A percentile compares a stretch with the other conserved stretches of the same genome.
Conservation (phyloP, 2,113 vertebrate genomes). For the Microtus oregoni region DNA sequence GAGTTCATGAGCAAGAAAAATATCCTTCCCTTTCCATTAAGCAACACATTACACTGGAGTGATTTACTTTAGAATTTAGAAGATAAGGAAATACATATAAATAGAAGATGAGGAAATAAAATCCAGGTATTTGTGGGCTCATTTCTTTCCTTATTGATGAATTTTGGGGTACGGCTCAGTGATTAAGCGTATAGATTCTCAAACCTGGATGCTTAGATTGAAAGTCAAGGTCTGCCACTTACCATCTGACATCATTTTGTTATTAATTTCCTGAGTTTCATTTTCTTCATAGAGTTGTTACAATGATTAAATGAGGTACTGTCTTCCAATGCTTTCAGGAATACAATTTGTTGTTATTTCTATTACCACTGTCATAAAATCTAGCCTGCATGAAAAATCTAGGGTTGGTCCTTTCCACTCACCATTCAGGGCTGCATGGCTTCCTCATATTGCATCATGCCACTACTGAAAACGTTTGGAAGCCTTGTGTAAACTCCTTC, state of each 20-base stretch:
- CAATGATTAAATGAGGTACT: not conserved
- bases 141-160: not conserved
- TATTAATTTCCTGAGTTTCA: not conserved
- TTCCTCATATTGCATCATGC: not conserved
- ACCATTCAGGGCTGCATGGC: not conserved
- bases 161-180: not conserved
- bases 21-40: not conserved
- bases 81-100: not conserved
- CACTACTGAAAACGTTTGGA: not conserved
- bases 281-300: not conserved
- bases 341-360: not conserved
- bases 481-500: not conserved
- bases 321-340: not conserved
- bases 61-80: slow-evolving; percentile 4
- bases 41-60: not conserved
- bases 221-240: not conserved
- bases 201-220: not conserved
- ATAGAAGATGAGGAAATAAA: not conserved
- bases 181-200: not conserved
- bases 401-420: not conserved
- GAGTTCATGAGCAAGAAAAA: not conserved
- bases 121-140: not conserved
- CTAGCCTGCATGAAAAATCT: not conserved
- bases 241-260: not conserved
- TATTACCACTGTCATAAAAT: not conserved